phyloP scores from a whole-genome alignment of 1,140 invertebrate species.

The Steinernema feltiae region DNA sequence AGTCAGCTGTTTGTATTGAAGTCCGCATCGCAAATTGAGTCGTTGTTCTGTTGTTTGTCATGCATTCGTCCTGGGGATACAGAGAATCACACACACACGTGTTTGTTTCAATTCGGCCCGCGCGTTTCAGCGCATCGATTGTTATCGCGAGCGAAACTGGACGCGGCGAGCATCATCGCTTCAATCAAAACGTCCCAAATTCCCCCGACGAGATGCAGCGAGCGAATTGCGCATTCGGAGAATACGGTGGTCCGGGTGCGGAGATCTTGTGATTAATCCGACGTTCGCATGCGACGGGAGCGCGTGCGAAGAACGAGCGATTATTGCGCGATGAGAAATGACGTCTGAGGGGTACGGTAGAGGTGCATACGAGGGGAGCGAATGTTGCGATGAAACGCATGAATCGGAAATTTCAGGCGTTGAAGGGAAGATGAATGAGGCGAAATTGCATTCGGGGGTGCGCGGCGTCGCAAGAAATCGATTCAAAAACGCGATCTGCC shows the following conservation, averaged over 20 bases:
- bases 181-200: conserved; percentile 3
- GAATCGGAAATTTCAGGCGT: no score
- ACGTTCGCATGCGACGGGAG: background rate
- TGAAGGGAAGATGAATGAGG: no score
- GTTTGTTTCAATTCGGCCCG: background rate
- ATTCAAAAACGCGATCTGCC: no score
- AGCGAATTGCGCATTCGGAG: background rate
- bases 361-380: background rate
- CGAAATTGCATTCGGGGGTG: no score
- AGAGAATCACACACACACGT: no score
- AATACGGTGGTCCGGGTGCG: background rate
- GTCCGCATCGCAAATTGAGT: no score
- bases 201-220: background rate
- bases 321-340: background rate
- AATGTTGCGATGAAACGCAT: background rate
- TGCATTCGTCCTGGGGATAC: no score
- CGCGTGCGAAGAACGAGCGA: background rate
- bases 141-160: background rate
- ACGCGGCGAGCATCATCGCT: background rate
- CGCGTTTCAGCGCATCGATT: background rate
- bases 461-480: no score
- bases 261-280: background rate
- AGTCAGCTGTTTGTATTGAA: no score
- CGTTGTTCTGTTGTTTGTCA: no score
- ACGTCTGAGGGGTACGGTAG: background rate